Evolutionary conservation across 2,113 vertebrate genomes (phyloP).

Genomic region (Trinectes maculatus): DNA sequence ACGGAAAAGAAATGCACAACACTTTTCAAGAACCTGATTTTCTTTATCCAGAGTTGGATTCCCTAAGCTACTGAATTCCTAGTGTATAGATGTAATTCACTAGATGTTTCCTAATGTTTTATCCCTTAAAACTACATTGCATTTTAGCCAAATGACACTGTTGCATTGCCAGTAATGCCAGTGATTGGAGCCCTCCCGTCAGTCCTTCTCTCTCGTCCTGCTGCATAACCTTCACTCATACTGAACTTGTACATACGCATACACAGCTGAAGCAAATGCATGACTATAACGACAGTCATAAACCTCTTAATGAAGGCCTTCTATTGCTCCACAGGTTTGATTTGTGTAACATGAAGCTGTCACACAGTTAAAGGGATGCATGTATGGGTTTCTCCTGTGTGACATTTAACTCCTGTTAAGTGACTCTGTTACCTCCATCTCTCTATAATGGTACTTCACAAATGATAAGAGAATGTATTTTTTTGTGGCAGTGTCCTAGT

Average conservation of each 20-base stretch:
- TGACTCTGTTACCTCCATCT: conserved; percentile 66
- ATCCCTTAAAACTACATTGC: conserved; percentile 11
- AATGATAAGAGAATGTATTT: conserved; percentile 80
- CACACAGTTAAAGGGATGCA: conserved; percentile 71
- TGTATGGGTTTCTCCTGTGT: conserved; percentile 67
- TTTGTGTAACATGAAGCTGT: conserved; percentile 67
- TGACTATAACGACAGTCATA: conserved; percentile 70
- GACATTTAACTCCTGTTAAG: conserved; percentile 56
- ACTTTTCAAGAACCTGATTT: background rate
- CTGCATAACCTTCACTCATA: conserved; percentile 42
- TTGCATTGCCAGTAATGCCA: conserved; percentile 13
- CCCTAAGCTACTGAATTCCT: no score
- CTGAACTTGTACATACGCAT: conserved; percentile 80
- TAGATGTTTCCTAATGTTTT: no score
- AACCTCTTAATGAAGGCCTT: conserved; percentile 72
- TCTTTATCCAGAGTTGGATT: conserved; percentile 27
- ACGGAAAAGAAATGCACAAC: background rate
- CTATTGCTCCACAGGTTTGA: conserved; percentile 69
- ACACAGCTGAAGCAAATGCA: conserved; percentile 76
- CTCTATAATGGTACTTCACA: conserved; percentile 65
- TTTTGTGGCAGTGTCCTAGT: conserved; percentile 54
- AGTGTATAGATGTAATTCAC: no score
- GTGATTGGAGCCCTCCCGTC: conserved; percentile 28
- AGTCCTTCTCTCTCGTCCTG: conserved; percentile 22
- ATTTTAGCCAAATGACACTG: conserved; percentile 29